Base-by-base conservation (phyloP, 1,140 invertebrate genomes). In the Plectrocnemia conspersa region DNA sequence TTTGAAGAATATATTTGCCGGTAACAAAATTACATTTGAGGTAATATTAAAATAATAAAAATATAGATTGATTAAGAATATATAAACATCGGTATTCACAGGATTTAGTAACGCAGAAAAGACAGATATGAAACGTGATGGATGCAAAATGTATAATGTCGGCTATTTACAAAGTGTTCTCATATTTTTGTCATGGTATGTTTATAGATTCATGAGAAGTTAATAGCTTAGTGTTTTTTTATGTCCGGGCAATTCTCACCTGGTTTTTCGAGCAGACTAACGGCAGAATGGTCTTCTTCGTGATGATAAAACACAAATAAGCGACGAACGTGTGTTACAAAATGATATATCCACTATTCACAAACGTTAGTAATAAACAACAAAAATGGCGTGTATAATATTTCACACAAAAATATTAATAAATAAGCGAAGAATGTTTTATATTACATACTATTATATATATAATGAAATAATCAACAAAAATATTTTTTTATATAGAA, bases 231-330 rank as follows among this genome's bases (percentile, higher is more conserved):
- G n/a, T n/a, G n/a, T n/a, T n/a, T n/a, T 56, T 27, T 48, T 35
- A 47, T 47, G 48, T 56, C 58, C 41, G 53, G 58, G 54, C 36
- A 53, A 23, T 44, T 55, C 58, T 60, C 58, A 60, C 58, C 58
- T 60, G 58, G 33, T 58, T 21, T 50, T 18, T 32, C 36, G 22
- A 2, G 50, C 32, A 52, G 50, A 25, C 24, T 40, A 18, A 50
- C 24, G 16, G 50, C 50, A 42, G 13, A 36, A 25, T 16, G 29
- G 36, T 10, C 7, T 33, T 15, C 19, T 38, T 48, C 15, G 16
- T 53, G 38, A 38, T 7, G 7, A 38, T 38, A 42, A 22, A 36
- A 5, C 16, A 7, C 16, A 36, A 6, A 18, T 9, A 15, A 40
- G 22, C 2, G 11, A 40, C 22, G 36, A 19, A 40, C 18, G 10